Percentiles rank a stretch among this genome's conserved stretches.
Evolutionary conservation across 2,113 vertebrate species (phyloP).

Genomic region (Damaliscus lunatus): DNA sequence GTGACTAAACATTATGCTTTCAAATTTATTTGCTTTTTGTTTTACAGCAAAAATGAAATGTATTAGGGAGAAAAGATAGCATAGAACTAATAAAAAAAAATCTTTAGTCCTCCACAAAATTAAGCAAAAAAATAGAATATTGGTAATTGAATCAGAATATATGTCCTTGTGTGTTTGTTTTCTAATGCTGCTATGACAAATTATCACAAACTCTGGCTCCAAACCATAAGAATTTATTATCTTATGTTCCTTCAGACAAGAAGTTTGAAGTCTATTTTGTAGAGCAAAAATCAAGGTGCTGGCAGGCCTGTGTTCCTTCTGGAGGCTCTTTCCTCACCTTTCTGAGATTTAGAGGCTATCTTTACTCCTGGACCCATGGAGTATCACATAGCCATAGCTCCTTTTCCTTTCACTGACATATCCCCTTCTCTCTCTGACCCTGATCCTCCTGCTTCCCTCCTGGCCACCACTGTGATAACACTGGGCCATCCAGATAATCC

Average conservation of each 20-base stretch:
- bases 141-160: neutral
- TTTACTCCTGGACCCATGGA: neutral
- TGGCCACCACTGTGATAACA: neutral
- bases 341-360: neutral
- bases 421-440: neutral
- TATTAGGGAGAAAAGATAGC: neutral
- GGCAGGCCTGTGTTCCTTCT: neutral
- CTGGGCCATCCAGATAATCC: neutral
- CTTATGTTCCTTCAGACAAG: neutral
- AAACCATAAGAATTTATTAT: neutral
- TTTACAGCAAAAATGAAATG: neutral
- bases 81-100: neutral
- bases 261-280: neutral
- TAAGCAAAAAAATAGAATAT: neutral
- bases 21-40: neutral
- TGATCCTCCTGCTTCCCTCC: neutral
- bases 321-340: neutral
- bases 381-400: neutral
- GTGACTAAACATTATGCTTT: neutral
- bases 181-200: neutral
- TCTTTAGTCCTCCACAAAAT: neutral
- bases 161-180: neutral
- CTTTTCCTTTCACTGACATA: neutral
- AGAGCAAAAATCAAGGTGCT: neutral
- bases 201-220: neutral